These are phyloP conservation scores for Pomacea maculata DNA, from an alignment of 1,140 invertebrate species.

Conservation along the genomic window DNA sequence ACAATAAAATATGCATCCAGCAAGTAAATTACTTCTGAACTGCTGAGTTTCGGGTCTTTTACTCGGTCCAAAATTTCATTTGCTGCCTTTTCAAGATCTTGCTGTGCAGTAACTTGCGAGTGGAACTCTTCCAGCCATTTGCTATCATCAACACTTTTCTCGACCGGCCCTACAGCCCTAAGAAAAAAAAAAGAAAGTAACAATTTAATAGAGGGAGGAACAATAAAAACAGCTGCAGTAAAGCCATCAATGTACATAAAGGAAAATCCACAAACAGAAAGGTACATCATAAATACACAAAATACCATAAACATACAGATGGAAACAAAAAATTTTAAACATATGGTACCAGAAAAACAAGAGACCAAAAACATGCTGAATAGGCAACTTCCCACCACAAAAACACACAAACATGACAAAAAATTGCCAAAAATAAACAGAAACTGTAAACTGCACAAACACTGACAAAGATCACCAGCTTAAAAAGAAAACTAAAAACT, in stretches of 20 bases:
- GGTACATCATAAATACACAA: background rate
- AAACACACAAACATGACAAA: too few relatives aligned
- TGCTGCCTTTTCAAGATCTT: slow-evolving; percentile 70
- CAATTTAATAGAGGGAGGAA: background rate
- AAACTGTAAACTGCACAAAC: too few relatives aligned
- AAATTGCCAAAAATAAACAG: too few relatives aligned
- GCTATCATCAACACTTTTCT: slow-evolving; percentile 47
- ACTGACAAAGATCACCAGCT: too few relatives aligned
- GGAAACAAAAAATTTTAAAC: too few relatives aligned
- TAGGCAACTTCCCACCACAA: too few relatives aligned
- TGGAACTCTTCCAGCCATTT: slow-evolving; percentile 56
- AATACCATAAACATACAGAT: too few relatives aligned
- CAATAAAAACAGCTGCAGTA: background rate
- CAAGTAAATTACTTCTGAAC: slow-evolving; percentile 71
- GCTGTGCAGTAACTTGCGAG: slow-evolving; percentile 54
- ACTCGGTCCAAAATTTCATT: slow-evolving; percentile 69
- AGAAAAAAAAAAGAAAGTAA: background rate
- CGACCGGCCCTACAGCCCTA: slow-evolving; percentile 53
- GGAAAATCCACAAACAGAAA: background rate
- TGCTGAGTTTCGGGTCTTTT: slow-evolving; percentile 75
- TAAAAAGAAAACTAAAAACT: too few relatives aligned
- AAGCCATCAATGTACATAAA: background rate
- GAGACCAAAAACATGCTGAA: too few relatives aligned
- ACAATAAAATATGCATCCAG: too few relatives aligned
- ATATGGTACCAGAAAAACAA: too few relatives aligned